Percentiles rank a stretch among this genome's conserved stretches.
phyloP scores from a whole-genome alignment of 2,797 vertebrate species.

The Ptychobarbus kaznakovi region DNA sequence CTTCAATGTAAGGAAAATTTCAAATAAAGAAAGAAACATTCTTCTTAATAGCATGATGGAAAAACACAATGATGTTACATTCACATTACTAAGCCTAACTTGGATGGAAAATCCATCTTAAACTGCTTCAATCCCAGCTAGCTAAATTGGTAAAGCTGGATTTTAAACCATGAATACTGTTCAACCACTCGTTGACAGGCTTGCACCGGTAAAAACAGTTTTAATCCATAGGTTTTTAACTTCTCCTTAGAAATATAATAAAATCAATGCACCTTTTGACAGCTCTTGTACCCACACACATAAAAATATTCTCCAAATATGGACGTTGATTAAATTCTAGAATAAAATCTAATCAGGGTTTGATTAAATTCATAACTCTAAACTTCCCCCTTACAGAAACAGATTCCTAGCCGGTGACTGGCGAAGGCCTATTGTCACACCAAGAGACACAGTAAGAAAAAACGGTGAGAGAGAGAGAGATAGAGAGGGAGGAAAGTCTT shows the following conservation, averaged over 20 bases:
- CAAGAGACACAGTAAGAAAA: slow-evolving; percentile 45
- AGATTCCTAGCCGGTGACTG: slow-evolving; percentile 41
- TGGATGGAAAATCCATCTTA: not conserved
- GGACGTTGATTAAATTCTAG: slow-evolving; percentile 34
- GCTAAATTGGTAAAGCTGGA: not conserved
- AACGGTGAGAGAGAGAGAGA: slow-evolving; percentile 25
- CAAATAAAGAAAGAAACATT: not conserved
- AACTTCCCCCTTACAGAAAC: slow-evolving; percentile 35
- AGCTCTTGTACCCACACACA: not conserved
- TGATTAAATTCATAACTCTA: slow-evolving; percentile 37
- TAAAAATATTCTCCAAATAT: not conserved
- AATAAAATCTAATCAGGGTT: slow-evolving; percentile 14
- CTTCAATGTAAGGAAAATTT: not conserved
- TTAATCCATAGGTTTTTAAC: too few species aligned
- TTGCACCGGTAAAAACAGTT: not conserved
- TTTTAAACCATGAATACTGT: not conserved
- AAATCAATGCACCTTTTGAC: not conserved
- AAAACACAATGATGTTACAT: not conserved
- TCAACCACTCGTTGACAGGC: not conserved
- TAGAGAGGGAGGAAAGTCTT: slow-evolving; percentile 41
- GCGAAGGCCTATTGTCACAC: slow-evolving; percentile 46
- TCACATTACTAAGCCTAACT: not conserved
- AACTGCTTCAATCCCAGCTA: not conserved
- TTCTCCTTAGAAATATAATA: not conserved
- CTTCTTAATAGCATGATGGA: not conserved